Percentiles rank a stretch among this genome's conserved stretches.
Conservation (phyloP, 2,797 vertebrate genomes). For the Coranthus polyacanthus region DNA sequence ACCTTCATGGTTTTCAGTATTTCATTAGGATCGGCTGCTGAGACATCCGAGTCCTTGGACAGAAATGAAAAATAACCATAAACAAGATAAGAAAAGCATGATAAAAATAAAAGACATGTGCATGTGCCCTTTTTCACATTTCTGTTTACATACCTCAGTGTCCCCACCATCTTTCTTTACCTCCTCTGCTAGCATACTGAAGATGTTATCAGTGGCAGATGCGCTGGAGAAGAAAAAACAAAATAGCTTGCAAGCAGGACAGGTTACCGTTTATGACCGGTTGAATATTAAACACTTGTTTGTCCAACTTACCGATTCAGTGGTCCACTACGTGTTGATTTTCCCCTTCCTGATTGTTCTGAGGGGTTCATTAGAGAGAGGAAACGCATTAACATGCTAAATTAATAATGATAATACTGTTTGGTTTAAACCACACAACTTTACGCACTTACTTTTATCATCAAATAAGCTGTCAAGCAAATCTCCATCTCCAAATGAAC, state of each 20-base stretch:
- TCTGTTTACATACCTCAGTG: slow-evolving; percentile 81
- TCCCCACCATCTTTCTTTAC: slow-evolving; percentile 60
- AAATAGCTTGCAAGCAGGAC: neutral
- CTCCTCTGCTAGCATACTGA: slow-evolving; percentile 81
- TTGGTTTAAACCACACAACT: neutral
- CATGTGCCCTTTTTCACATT: neutral
- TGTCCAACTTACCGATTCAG: slow-evolving; percentile 47
- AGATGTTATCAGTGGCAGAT: slow-evolving; percentile 81
- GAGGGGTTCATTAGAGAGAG: slow-evolving; percentile 6
- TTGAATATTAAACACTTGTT: neutral
- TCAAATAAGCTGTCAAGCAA: slow-evolving; percentile 85
- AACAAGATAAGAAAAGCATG: neutral
- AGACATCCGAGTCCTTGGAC: slow-evolving; percentile 86
- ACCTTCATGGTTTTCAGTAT: slow-evolving; percentile 87
- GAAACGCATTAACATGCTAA: neutral
- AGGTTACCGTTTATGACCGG: neutral
- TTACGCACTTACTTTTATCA: slow-evolving; percentile 69
- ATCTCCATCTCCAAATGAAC: slow-evolving; percentile 65
- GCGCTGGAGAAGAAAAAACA: slow-evolving; percentile 74
- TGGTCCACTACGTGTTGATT: slow-evolving; percentile 20
- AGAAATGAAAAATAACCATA: neutral
- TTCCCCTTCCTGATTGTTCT: slow-evolving; percentile 50
- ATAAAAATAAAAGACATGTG: neutral
- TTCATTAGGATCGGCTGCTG: slow-evolving; percentile 82
- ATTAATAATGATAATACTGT: neutral